phyloP scores from a whole-genome alignment of 30 jellyfish, hydroid and myxozoan species.

The Aurelia sp. region DNA sequence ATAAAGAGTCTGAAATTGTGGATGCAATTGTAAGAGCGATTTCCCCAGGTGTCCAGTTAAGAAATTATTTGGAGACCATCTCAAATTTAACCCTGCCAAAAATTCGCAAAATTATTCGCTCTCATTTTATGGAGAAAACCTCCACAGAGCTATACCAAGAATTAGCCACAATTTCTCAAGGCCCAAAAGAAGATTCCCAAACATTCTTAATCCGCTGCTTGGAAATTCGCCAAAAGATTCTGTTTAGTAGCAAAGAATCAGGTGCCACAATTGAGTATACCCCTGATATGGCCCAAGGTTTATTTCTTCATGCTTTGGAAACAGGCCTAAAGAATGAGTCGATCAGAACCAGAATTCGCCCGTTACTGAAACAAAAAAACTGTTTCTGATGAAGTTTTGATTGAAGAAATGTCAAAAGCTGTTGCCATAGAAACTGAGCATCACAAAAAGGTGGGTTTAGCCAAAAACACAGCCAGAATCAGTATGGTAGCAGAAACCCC shows the following conservation, averaged over 20 bases:
- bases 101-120: conserved; percentile 9
- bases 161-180: conserved; percentile 36
- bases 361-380: conserved; percentile 24
- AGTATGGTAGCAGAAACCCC: conserved; percentile 19
- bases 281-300: conserved; percentile 46
- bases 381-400: conserved; percentile 29
- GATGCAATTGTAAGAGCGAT: conserved; percentile 20
- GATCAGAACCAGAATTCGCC: conserved; percentile 9
- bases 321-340: conserved; percentile 27
- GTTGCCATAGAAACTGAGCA: conserved; percentile 51
- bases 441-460: conserved; percentile 26
- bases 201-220: conserved; percentile 21
- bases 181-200: conserved; percentile 10
- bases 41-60: conserved; percentile 27
- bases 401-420: conserved; percentile 27
- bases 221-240: background rate
- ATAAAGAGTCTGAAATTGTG: no score
- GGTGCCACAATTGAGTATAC: conserved; percentile 44
- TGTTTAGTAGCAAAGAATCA: conserved; percentile 27
- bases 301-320: conserved; percentile 51
- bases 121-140: conserved; percentile 27
- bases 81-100: conserved; percentile 8
- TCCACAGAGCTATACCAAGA: conserved; percentile 38
- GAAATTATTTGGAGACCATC: conserved; percentile 34
- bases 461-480: conserved; percentile 35